Evolutionary conservation across 92 coral and sea anemone genomes (phyloP).

Genomic region (Pocillopora meandrina): DNA sequence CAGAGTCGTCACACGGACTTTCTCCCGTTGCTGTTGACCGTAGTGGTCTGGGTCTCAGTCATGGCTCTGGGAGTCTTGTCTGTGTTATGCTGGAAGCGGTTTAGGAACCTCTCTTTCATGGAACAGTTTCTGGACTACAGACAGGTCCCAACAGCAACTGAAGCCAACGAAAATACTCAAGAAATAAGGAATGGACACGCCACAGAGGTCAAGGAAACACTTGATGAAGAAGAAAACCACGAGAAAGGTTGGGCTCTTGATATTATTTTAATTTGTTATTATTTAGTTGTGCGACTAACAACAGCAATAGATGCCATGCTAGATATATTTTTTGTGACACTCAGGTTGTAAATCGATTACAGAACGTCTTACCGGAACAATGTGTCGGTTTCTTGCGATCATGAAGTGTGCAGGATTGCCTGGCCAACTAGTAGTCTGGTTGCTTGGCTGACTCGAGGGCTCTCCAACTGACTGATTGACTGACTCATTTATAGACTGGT

Average conservation of each 20-base stretch:
- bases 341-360: not conserved
- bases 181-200: constrained; percentile 55
- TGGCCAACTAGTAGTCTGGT: not conserved
- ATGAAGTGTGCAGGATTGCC: not conserved
- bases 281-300: too few species aligned
- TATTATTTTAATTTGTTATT: too few species aligned
- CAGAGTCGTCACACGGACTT: constrained; percentile 29
- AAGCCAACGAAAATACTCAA: constrained; percentile 56
- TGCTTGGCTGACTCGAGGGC: not conserved
- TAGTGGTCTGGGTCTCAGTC: constrained; percentile 51
- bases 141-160: constrained; percentile 74
- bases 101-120: constrained; percentile 75
- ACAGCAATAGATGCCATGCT: not conserved
- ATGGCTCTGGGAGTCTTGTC: constrained; percentile 75
- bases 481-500: not conserved
- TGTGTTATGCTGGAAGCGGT: constrained; percentile 83
- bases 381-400: not conserved
- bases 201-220: constrained; percentile 49
- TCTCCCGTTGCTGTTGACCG: constrained; percentile 62
- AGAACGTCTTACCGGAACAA: not conserved
- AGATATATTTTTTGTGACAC: not conserved
- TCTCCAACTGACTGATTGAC: not conserved
- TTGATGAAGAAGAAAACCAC: constrained; percentile 34
- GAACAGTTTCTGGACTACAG: constrained; percentile 91
- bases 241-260: constrained; percentile 10